These are phyloP conservation scores for Leptatherina wallacei DNA, from an alignment of 2,797 vertebrate species.

Conservation along the genomic window DNA sequence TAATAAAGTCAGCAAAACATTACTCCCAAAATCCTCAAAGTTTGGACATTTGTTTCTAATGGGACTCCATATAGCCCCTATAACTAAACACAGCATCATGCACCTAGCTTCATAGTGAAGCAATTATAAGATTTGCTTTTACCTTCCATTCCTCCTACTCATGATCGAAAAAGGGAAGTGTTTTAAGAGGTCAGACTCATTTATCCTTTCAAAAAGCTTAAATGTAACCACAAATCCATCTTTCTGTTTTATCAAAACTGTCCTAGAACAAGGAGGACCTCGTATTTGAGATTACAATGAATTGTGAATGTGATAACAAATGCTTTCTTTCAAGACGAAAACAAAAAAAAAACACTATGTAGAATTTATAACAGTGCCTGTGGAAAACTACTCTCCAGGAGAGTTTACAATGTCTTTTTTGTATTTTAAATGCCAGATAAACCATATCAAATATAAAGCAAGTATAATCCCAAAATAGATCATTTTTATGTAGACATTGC, in stretches of 20 bases:
- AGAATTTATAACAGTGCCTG: constrained; percentile 34
- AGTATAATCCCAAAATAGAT: constrained; percentile 57
- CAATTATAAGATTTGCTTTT: constrained; percentile 25
- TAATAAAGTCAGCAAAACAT: constrained; percentile 33
- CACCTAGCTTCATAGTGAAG: constrained; percentile 21
- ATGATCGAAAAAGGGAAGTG: constrained; percentile 19
- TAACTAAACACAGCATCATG: constrained; percentile 16
- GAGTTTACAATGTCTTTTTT: constrained; percentile 27
- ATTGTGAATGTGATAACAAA: constrained; percentile 28
- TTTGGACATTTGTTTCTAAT: constrained; percentile 16
- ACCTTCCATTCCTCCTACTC: background rate
- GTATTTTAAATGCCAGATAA: constrained; percentile 46
- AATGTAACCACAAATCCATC: background rate
- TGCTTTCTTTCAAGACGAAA: constrained; percentile 6
- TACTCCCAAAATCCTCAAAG: constrained; percentile 27
- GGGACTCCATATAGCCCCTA: constrained; percentile 27
- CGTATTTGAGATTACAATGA: constrained; percentile 37
- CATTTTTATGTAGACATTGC: constrained; percentile 83
- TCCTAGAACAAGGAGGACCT: constrained; percentile 27
- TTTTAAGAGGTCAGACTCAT: constrained; percentile 17
- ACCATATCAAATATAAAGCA: constrained; percentile 47
- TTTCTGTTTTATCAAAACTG: constrained; percentile 22
- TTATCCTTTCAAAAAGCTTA: constrained; percentile 29
- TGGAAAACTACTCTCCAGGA: constrained; percentile 33
- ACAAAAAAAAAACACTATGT: constrained; percentile 1